phyloP scores from a whole-genome alignment of 2,113 vertebrate species.

The Gulo gulo region DNA sequence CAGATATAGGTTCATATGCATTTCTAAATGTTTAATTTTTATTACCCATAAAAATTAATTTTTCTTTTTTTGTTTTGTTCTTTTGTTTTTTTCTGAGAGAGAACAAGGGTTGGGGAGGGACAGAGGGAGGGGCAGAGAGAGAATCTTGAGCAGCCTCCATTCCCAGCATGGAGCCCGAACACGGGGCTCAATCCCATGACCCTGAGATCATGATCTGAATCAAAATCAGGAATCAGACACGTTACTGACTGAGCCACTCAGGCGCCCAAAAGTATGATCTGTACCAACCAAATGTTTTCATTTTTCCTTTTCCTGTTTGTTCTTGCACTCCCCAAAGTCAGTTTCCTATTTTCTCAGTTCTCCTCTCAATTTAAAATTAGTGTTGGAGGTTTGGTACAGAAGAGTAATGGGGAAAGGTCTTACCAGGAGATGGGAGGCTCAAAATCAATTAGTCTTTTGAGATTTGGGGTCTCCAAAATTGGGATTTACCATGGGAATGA shows the following conservation, averaged over 20 bases:
- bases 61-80: not conserved
- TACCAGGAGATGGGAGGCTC: not conserved
- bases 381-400: not conserved
- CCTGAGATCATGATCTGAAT: not conserved
- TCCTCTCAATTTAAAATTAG: constrained; percentile 24
- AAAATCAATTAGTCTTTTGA: not conserved
- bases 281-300: not conserved
- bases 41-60: not conserved
- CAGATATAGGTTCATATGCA: not conserved
- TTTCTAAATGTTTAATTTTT: constrained; percentile 12
- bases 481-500: not conserved
- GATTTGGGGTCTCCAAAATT: not conserved
- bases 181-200: not conserved
- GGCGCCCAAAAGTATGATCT: not conserved
- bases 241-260: not conserved
- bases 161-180: not conserved
- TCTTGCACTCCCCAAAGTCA: not conserved
- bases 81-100: not conserved
- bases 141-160: not conserved
- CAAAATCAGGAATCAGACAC: not conserved
- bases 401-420: not conserved
- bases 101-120: not conserved
- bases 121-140: not conserved
- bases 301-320: constrained; percentile 47
- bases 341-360: constrained; percentile 43